Base-by-base conservation (phyloP, 2,797 vertebrate species). In the Meda fulgida region DNA sequence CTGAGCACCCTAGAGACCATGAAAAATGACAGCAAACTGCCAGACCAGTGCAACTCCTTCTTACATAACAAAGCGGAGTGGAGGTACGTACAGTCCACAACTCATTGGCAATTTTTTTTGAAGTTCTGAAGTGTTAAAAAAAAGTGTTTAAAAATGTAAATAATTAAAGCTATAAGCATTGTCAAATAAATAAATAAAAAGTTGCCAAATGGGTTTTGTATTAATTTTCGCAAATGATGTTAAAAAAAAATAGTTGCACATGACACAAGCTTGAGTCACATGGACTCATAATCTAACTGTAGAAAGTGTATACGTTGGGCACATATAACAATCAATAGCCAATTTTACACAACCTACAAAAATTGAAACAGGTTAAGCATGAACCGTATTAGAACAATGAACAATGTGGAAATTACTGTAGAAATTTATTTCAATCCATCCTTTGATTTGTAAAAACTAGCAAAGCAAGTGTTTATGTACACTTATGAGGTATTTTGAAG, bases 1-100 rank as follows among this genome's bases (percentile, higher is more conserved):
- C 95, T 99, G 94, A 94, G 94, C 86, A 97, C 96, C 88, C 94
- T 99, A 92, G 98, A 99, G 92, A 96, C 96, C 71, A 99, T 99
- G 98, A 97, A 96, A 78, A 97, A 97, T 19, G 98, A 99, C 93
- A 97, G 97, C 89, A 96, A 92, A 90, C 96, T 99, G 87, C 97
- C 97, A 84, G 97, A 97, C 89, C 97, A 99, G 93, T 99, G 98
- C 91, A 99, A 99, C 92, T 99, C 98, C 90, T 99, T 99, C 92
- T 93, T 99, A 90, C 98, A 99, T 91, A 97, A 99, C 94, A 99
- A 99, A 94, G 97, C 98, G 0, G 97, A 98, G 92, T 99, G 98
- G 98, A 97, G 97, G 98, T 99, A 94, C 29, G 23, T 77, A 3
- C 48, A 21, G 4, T 75, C 5, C 13, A 43, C 21, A 66, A 46